Base-by-base conservation (phyloP, 2,888 invertebrate species). In the Pristionchus japonicus region DNA sequence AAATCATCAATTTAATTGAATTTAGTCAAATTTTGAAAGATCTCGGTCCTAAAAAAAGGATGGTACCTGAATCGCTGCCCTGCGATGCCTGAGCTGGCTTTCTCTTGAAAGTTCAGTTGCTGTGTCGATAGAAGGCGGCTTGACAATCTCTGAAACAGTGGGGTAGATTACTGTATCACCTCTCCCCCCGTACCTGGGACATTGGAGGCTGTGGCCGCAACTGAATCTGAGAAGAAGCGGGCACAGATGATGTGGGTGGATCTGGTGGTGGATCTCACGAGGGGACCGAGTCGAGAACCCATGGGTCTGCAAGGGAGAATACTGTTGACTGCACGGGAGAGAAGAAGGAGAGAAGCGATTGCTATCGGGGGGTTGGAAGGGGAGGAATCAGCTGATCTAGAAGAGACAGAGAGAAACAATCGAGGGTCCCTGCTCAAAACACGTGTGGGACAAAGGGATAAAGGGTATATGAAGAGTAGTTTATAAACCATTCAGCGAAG, bases 241-340 rank as follows among this genome's bases (percentile, higher is more conserved):
- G 47, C 27, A 9, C 43, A 77, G 23, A 83, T 31, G 20, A 57
- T 20, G 3, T 52, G 83, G 31, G 27, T 49, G 31, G 83, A 52
- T 57, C 83, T 20, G 3, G 34, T 52, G 31, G 27, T 49, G 31
- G 83, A 52, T 57, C 83, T 52, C 52, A 52, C 83, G 27, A 57
- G 31, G 43, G 49, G 83, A 13, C 83, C 83, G 31, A 83, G 83
- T 57, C 52, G 83, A 83, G 83, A 83, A 49, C 83, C 52, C 83
- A 57, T 49, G 57, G 83, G n/a, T 83, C 77, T 77, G 77, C 77
- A 77, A 77, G 40, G 15, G 40, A 17, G 40, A 17, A 31, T 40
- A 40, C 15, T 31, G 64, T 64, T 6, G 7, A 27, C 43, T 37
- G 85, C 84, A 84, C 3, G 6, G n/a, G 23, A 83, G 40, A 52